Evolutionary conservation across 2,888 invertebrate genomes (phyloP).

Genomic region (Coremacera marginata): DNA sequence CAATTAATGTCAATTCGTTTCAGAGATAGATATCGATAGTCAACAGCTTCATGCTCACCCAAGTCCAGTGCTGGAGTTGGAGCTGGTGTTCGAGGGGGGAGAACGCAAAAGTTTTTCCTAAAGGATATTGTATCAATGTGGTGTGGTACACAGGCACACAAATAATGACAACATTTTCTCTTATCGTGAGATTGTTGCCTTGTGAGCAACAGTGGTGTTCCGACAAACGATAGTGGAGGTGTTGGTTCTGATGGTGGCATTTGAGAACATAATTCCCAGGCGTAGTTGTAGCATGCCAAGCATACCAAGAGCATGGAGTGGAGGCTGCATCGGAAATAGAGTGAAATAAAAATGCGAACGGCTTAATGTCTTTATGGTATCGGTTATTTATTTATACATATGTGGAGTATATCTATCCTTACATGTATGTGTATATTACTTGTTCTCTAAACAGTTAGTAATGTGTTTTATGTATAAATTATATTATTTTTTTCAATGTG

Average conservation of each 20-base stretch:
- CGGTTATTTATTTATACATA: no score
- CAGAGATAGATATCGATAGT: constrained; percentile 61
- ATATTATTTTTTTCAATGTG: no score
- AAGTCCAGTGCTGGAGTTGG: not conserved
- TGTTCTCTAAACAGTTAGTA: no score
- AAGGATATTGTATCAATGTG: constrained; percentile 7
- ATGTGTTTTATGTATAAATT: no score
- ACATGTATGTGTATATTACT: no score
- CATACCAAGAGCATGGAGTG: not conserved
- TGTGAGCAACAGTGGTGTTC: not conserved
- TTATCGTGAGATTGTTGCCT: no score
- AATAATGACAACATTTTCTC: constrained; percentile 18
- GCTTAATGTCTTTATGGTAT: not conserved
- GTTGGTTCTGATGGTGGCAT: not conserved
- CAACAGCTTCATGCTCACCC: constrained; percentile 33
- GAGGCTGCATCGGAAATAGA: not conserved
- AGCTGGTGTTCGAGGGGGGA: not conserved
- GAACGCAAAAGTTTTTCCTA: not conserved
- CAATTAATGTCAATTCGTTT: constrained; percentile 67
- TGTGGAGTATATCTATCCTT: no score
- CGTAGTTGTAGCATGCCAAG: constrained; percentile 11
- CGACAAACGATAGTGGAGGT: not conserved
- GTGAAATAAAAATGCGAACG: not conserved
- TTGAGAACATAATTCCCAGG: constrained; percentile 13
- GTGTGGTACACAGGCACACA: not conserved